Evolutionary conservation across 2,113 vertebrate genomes (phyloP), one percentile per base, ranked within the genome.

Genomic region (Neofelis nebulosa): DNA sequence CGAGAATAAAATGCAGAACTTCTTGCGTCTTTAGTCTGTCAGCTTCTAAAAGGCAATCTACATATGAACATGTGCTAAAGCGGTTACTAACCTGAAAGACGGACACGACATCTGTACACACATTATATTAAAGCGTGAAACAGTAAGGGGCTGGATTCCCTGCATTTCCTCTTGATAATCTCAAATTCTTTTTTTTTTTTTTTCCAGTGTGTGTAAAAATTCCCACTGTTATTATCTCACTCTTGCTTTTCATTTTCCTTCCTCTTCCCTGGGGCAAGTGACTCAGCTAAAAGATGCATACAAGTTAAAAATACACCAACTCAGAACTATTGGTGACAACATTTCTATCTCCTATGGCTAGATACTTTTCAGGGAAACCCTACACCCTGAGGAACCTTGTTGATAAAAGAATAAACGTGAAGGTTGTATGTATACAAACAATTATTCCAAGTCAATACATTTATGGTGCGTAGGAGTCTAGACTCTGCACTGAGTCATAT

Each of bases 211-310:
- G 25, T 38, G 7, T 73, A 90, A 96, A 73, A 96, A 94, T 86
- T 83, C 73, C 65, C 48, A 76, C 36, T 74, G 89, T 96, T 92
- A 94, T 73, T 93, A 89, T 82, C 52, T 16, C 89, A 31, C 15
- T 94, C 36, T 94, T 96, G 73, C 29, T 97, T 94, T 97, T 95
- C 94, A 95, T 96, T 95, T 94, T 91, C 91, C 89, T 93, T 94
- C 71, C n/a, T 94, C 38, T 89, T 96, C 82, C 91, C 73, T 38
- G 82, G 95, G 85, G 95, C 68, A 82, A 88, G 13, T 88, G 96
- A 96, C 82, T 98, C 89, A 87, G 76, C 88, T 94, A 66, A 97
- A 92, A 83, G 68, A 81, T 16, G 41, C 50, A 89, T 7, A 57
- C 14, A 76, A 81, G 50, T 85, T 95, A 88, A 92, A 97, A 97